These are phyloP conservation scores for Cassiopea xamachana DNA, from an alignment of 30 jellyfish, hydroid and myxozoan species.

Conservation along the genomic window DNA sequence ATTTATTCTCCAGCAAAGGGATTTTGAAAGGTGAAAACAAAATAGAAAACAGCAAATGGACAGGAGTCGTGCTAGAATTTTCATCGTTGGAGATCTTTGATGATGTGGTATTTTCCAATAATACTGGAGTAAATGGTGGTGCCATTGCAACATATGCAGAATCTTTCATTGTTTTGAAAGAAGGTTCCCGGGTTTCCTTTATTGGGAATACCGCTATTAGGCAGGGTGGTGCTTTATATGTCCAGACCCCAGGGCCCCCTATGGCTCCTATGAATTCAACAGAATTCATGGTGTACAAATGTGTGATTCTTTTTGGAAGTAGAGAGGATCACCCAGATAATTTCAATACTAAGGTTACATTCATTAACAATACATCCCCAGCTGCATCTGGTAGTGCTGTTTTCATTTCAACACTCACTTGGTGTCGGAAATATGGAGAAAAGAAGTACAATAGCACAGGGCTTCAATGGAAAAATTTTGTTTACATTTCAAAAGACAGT, in stretches of 20 bases:
- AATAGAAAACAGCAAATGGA: conserved; percentile 40
- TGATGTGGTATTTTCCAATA: conserved; percentile 21
- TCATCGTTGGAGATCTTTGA: conserved; percentile 46
- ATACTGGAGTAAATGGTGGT: conserved; percentile 84
- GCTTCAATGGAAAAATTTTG: conserved; percentile 45
- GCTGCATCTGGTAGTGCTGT: conserved; percentile 67
- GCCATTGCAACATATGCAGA: conserved; percentile 83
- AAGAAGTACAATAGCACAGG: conserved; percentile 53
- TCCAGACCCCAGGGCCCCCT: conserved; percentile 76
- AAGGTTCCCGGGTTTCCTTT: conserved; percentile 29
- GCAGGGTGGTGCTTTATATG: conserved; percentile 85
- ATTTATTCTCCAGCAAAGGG: conserved; percentile 35
- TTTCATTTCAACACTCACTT: conserved; percentile 68
- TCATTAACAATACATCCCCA: conserved; percentile 72
- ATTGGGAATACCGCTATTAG: conserved; percentile 57
- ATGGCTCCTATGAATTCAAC: conserved; percentile 78
- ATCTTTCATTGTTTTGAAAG: conserved; percentile 44
- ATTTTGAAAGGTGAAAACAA: conserved; percentile 11
- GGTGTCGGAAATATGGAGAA: conserved; percentile 79
- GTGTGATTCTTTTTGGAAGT: conserved; percentile 60
- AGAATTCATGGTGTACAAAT: conserved; percentile 59
- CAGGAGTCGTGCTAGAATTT: conserved; percentile 78
- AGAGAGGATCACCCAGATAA: conserved; percentile 21
- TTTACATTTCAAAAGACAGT: conserved; percentile 12
- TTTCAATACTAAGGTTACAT: conserved; percentile 52